phyloP scores from a whole-genome alignment of 2,113 vertebrate genomes.

The human (Homo sapiens) region DNA sequence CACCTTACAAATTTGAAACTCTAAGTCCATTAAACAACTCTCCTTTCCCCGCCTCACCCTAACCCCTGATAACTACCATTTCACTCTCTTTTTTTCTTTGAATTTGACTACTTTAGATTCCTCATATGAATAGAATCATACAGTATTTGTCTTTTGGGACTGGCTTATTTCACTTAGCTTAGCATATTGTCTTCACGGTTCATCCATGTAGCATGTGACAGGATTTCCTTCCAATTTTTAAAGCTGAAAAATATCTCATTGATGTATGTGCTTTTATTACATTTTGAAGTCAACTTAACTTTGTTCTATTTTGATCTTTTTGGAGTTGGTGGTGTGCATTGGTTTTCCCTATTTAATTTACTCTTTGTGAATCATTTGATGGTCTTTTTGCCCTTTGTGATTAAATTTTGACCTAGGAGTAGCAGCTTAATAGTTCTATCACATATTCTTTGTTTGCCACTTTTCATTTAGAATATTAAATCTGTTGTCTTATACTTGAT shows the following conservation, averaged over 20 bases:
- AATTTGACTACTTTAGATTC: background rate
- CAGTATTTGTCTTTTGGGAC: background rate
- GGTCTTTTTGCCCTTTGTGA: background rate
- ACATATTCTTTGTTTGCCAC: background rate
- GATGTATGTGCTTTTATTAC: background rate
- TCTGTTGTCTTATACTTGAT: background rate
- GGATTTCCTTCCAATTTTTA: background rate
- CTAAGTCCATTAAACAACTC: background rate
- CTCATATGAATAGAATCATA: background rate
- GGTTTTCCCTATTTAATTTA: background rate
- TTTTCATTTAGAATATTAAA: slow-evolving; percentile 38
- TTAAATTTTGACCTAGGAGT: slow-evolving; percentile 8
- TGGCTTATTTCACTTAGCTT: background rate
- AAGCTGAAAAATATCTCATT: background rate
- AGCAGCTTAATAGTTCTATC: background rate
- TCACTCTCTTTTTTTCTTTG: background rate
- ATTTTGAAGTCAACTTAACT: slow-evolving; percentile 1
- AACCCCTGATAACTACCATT: background rate
- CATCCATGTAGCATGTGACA: background rate
- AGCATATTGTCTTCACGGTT: background rate
- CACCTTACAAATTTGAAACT: background rate
- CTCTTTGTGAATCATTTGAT: background rate
- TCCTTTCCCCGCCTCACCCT: background rate
- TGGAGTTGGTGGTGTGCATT: background rate
- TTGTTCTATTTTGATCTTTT: background rate